Evolutionary conservation across 2,113 vertebrate genomes (phyloP).

Genomic region (Rattus rattus): DNA sequence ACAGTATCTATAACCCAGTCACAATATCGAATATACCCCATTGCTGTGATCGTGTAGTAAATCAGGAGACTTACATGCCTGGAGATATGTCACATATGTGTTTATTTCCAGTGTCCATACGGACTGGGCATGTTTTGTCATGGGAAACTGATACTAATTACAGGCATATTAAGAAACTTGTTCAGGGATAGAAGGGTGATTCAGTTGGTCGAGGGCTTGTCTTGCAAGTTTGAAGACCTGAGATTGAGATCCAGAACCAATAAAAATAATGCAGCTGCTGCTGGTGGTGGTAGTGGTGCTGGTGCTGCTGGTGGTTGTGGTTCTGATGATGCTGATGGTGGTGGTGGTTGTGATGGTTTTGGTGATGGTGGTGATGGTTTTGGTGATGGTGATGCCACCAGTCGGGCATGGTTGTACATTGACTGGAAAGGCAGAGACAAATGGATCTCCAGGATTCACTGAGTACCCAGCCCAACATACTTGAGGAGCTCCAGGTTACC

Average conservation of each 20-base stretch:
- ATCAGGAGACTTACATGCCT: background rate
- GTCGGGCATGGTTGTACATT: no score
- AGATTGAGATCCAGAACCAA: background rate
- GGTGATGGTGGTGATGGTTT: no score
- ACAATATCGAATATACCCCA: background rate
- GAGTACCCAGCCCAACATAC: background rate
- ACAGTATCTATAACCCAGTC: background rate
- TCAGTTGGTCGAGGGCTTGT: background rate
- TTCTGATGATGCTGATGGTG: background rate
- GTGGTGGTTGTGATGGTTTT: no score
- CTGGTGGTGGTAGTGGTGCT: background rate
- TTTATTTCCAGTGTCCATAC: background rate
- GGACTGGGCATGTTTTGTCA: background rate
- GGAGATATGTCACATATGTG: background rate
- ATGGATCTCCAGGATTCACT: background rate
- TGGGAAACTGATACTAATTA: background rate
- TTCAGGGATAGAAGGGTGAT: background rate
- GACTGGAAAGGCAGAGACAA: background rate
- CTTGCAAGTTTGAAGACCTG: background rate
- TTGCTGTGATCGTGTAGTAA: no score
- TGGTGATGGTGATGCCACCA: background rate
- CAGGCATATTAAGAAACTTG: background rate
- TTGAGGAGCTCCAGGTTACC: background rate
- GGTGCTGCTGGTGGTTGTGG: background rate
- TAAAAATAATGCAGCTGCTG: background rate